These are phyloP conservation scores for Drosophila navojoa DNA, from an alignment of 1,140 invertebrate genomes.

Conservation along the genomic window DNA sequence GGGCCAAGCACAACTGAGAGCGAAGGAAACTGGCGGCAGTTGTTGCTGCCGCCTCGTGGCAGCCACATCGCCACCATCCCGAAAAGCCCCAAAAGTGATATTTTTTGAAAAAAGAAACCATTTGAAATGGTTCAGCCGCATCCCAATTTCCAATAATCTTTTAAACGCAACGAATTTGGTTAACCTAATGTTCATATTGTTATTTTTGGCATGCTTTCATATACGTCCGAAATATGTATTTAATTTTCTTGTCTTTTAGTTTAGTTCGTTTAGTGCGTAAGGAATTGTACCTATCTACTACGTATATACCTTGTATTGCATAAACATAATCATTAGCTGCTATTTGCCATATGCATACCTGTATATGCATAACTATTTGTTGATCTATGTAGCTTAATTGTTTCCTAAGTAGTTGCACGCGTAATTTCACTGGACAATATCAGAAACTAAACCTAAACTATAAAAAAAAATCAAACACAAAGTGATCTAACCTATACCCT, in stretches of 20 bases:
- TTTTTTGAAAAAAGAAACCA: conserved; percentile 38
- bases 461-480: conserved; percentile 11
- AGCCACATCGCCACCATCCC: conserved; percentile 23
- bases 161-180: conserved; percentile 29
- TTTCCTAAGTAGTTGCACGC: conserved; percentile 62
- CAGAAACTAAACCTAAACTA: conserved; percentile 20
- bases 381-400: conserved; percentile 54
- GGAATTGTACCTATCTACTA: conserved; percentile 57
- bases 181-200: conserved; percentile 7
- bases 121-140: conserved; percentile 66
- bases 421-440: conserved; percentile 68
- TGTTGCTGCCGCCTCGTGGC: conserved; percentile 43
- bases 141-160: conserved; percentile 6
- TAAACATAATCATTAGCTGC: conserved; percentile 46
- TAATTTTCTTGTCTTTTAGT: conserved; percentile 21
- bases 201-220: conserved; percentile 13
- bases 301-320: conserved; percentile 57
- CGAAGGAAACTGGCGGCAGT: conserved; percentile 62
- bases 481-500: conserved; percentile 30
- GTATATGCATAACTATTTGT: conserved; percentile 39
- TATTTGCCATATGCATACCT: conserved; percentile 5
- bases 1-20: conserved; percentile 92
- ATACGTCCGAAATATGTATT: conserved; percentile 30
- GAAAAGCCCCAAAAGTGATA: conserved; percentile 45
- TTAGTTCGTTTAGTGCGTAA: conserved; percentile 41